phyloP scores from a whole-genome alignment of 2,888 invertebrate species.

The Dasypogon diadema region DNA sequence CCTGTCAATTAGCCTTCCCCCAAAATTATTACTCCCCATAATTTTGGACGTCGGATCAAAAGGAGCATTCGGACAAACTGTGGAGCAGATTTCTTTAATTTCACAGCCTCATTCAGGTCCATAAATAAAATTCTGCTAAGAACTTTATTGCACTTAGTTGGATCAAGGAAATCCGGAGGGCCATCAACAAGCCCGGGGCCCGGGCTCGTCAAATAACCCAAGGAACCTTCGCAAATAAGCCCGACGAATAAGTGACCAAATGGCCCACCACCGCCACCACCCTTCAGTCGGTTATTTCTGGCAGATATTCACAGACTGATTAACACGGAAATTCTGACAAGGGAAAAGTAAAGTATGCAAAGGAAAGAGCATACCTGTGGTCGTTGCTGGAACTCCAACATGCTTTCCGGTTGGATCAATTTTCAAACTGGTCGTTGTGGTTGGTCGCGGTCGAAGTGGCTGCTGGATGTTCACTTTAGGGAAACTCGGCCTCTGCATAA shows the following conservation, averaged over 20 bases:
- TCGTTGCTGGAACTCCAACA: constrained; percentile 69
- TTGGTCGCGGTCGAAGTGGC: constrained; percentile 55
- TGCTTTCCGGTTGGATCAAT: constrained; percentile 63
- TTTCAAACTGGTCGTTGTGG: constrained; percentile 63
- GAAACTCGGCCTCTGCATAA: constrained; percentile 75
- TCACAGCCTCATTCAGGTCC: background rate
- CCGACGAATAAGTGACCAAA: background rate
- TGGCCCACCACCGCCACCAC: background rate
- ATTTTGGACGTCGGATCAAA: too few relatives aligned
- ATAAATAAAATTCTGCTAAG: background rate
- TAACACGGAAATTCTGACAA: constrained; percentile 2
- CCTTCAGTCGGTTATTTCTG: background rate
- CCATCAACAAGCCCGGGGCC: background rate
- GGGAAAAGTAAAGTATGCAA: constrained; percentile 29
- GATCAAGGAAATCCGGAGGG: background rate
- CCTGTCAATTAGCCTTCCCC: background rate
- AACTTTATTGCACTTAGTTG: background rate
- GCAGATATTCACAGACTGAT: constrained; percentile 1
- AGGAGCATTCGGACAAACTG: too few relatives aligned
- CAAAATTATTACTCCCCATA: background rate
- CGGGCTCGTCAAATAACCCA: too few relatives aligned
- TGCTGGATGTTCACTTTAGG: constrained; percentile 70
- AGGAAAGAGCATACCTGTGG: constrained; percentile 62
- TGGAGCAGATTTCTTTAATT: background rate
- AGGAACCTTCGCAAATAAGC: background rate